phyloP scores from a whole-genome alignment of 2,888 invertebrate genomes.

The Thymelicus sylvestris region DNA sequence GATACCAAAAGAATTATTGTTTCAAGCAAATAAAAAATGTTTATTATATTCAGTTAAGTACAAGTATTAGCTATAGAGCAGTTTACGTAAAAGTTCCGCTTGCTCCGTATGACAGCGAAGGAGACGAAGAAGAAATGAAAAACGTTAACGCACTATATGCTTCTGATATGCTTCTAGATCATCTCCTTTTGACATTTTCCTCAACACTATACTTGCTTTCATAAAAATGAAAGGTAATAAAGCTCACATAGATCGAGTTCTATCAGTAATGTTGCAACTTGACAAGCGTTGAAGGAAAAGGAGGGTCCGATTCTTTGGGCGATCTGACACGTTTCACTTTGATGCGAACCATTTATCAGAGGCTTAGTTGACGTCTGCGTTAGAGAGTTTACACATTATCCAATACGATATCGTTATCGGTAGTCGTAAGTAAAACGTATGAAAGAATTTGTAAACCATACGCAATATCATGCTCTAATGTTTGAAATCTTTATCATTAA shows the following conservation, averaged over 20 bases:
- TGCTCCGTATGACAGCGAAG: too few species aligned
- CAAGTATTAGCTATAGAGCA: too few species aligned
- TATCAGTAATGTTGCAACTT: slow-evolving; percentile 65
- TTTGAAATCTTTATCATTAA: too few species aligned
- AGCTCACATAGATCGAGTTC: slow-evolving; percentile 54
- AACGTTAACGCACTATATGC: too few species aligned
- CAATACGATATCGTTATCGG: background rate
- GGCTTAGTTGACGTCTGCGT: slow-evolving; percentile 12
- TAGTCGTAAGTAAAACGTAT: background rate
- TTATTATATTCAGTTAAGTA: too few species aligned
- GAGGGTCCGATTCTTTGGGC: slow-evolving; percentile 44
- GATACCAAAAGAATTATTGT: too few species aligned
- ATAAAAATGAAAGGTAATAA: slow-evolving; percentile 48
- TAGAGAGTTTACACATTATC: slow-evolving; percentile 9
- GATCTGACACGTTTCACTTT: slow-evolving; percentile 41
- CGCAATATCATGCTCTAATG: too few species aligned
- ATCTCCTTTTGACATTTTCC: background rate
- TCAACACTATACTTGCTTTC: background rate
- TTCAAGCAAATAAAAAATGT: too few species aligned
- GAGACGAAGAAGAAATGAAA: too few species aligned
- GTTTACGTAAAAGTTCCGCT: too few species aligned
- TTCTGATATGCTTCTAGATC: too few species aligned
- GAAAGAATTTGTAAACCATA: too few species aligned
- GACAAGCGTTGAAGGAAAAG: slow-evolving; percentile 46
- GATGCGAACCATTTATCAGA: slow-evolving; percentile 63